phyloP scores from a whole-genome alignment of 2,113 vertebrate species.

The Varanus komodoensis region DNA sequence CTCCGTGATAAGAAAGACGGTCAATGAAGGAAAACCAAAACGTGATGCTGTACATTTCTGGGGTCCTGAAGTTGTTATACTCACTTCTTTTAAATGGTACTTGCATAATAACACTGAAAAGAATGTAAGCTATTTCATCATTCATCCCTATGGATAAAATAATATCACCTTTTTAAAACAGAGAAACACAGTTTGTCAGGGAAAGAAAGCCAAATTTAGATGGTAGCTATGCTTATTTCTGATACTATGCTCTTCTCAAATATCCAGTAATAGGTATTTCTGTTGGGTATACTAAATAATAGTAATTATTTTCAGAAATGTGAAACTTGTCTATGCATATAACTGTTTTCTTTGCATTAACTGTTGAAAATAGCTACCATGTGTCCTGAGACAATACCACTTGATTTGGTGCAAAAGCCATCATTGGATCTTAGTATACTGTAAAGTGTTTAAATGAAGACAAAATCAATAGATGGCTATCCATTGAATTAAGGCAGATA shows the following conservation, averaged over 20 bases:
- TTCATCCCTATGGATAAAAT: conserved; percentile 51
- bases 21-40: conserved; percentile 43
- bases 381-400: conserved; percentile 29
- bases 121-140: conserved; percentile 33
- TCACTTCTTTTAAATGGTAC: neutral
- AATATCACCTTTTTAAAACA: conserved; percentile 40
- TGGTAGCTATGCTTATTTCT: conserved; percentile 40
- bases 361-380: conserved; percentile 24
- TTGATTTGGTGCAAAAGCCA: conserved; percentile 36
- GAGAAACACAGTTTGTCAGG: conserved; percentile 43
- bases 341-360: conserved; percentile 20
- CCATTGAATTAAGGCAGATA: conserved; percentile 40
- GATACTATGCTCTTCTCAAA: conserved; percentile 54
- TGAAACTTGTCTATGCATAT: conserved; percentile 29
- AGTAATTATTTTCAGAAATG: conserved; percentile 15
- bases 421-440: conserved; percentile 27
- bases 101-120: conserved; percentile 26
- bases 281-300: conserved; percentile 43
- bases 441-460: conserved; percentile 51
- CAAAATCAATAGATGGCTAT: conserved; percentile 50
- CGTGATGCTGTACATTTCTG: conserved; percentile 31
- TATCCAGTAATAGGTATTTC: conserved; percentile 31
- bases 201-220: conserved; percentile 50
- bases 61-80: neutral
- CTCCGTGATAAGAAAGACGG: conserved; percentile 35